These are phyloP conservation scores for Eupithecia exiguata DNA, from an alignment of 2,888 invertebrate species.

Conservation along the genomic window DNA sequence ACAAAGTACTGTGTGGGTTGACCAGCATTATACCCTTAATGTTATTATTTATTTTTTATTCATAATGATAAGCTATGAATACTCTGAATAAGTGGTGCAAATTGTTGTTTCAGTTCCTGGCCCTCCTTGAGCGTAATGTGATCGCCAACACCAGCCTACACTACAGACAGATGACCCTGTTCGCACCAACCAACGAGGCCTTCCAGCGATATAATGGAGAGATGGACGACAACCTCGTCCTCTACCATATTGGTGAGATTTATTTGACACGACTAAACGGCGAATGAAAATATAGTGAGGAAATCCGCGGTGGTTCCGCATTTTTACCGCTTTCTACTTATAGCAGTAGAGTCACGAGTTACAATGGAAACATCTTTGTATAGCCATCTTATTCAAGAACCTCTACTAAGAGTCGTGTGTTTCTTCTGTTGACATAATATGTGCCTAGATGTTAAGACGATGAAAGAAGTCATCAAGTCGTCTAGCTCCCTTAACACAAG, in stretches of 20 bases:
- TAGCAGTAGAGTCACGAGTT: background rate
- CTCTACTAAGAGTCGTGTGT: no score
- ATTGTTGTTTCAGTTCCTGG: slow-evolving; percentile 86
- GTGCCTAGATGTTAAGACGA: no score
- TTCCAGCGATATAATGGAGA: slow-evolving; percentile 88
- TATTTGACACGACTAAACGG: slow-evolving; percentile 6
- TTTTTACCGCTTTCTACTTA: background rate
- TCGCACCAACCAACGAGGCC: slow-evolving; percentile 94
- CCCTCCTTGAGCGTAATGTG: slow-evolving; percentile 88
- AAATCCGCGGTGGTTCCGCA: background rate
- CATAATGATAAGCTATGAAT: background rate
- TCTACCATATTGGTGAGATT: slow-evolving; percentile 92
- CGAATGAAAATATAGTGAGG: slow-evolving; percentile 6
- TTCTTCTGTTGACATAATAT: no score
- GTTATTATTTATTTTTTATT: no score
- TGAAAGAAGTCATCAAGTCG: no score
- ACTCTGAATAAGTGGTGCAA: background rate
- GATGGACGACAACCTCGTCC: slow-evolving; percentile 85
- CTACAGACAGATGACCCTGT: slow-evolving; percentile 91
- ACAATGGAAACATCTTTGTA: no score
- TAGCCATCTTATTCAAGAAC: no score
- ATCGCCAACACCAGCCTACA: slow-evolving; percentile 89
- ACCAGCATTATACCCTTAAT: no score
- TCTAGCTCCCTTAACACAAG: no score
- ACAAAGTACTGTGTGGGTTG: background rate